Percentiles rank a stretch among this genome's conserved stretches.
These are phyloP conservation scores for Drosophila nannoptera DNA, from an alignment of 1,140 invertebrate species.

Conservation along the genomic window DNA sequence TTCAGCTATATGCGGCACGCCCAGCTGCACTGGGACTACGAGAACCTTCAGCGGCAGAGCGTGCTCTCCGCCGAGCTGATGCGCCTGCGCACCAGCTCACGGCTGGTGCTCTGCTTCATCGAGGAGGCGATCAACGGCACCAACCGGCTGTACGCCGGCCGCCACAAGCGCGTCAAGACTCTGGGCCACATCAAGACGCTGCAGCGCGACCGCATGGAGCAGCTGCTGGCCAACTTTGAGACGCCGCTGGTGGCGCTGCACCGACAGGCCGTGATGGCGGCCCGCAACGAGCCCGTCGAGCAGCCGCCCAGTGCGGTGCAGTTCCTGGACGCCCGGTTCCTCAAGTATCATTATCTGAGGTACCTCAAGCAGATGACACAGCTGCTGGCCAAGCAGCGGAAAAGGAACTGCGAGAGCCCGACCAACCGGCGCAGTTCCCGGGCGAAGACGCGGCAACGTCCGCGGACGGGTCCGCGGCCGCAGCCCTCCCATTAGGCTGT, in stretches of 20 bases:
- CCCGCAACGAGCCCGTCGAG: neutral
- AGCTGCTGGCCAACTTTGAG: slow-evolving; percentile 35
- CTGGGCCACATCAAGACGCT: slow-evolving; percentile 22
- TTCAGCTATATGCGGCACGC: slow-evolving; percentile 61
- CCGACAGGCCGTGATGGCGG: slow-evolving; percentile 34
- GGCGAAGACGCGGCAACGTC: neutral
- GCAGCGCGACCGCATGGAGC: slow-evolving; percentile 44
- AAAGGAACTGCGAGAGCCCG: slow-evolving; percentile 7
- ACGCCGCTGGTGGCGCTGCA: slow-evolving; percentile 47
- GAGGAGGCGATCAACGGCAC: slow-evolving; percentile 60
- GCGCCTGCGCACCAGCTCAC: slow-evolving; percentile 34
- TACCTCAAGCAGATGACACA: slow-evolving; percentile 46
- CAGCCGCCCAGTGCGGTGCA: slow-evolving; percentile 15
- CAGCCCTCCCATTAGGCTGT: neutral
- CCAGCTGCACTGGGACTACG: slow-evolving; percentile 52
- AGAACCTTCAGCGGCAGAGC: slow-evolving; percentile 26
- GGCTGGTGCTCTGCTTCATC: slow-evolving; percentile 52
- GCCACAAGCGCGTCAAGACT: neutral
- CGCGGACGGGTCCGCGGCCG: neutral
- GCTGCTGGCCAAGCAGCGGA: slow-evolving; percentile 28
- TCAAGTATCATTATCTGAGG: slow-evolving; percentile 47
- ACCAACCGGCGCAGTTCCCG: too few relatives aligned
- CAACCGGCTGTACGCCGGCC: slow-evolving; percentile 15
- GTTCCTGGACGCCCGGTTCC: slow-evolving; percentile 36
- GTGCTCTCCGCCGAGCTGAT: slow-evolving; percentile 40